Evolutionary conservation across 2,888 invertebrate genomes (phyloP).

Genomic region (Caenorhabditis parvicauda): DNA sequence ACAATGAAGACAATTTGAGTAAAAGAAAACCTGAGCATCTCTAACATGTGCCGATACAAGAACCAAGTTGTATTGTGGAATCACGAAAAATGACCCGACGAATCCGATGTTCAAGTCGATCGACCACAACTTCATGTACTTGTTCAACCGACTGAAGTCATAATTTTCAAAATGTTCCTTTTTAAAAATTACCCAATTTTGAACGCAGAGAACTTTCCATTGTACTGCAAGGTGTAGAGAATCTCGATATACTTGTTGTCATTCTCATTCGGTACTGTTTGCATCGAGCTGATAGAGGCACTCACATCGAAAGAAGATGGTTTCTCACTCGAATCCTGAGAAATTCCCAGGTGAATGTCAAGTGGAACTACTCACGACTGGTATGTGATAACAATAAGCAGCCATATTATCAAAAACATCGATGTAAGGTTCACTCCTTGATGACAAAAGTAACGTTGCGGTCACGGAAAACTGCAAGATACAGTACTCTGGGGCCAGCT

Average conservation of each 20-base stretch:
- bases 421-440: slow-evolving; percentile 39
- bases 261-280: slow-evolving; percentile 20
- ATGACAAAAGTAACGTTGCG: slow-evolving; percentile 31
- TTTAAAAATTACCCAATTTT: slow-evolving; percentile 37
- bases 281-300: slow-evolving; percentile 29
- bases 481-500: slow-evolving; percentile 40
- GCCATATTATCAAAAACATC: slow-evolving; percentile 46
- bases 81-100: slow-evolving; percentile 20
- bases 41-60: slow-evolving; percentile 30
- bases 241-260: slow-evolving; percentile 31
- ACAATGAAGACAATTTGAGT: not conserved
- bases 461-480: slow-evolving; percentile 37
- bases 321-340: too few species aligned
- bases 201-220: slow-evolving; percentile 38
- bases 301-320: slow-evolving; percentile 32
- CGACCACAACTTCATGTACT: slow-evolving; percentile 28
- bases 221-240: slow-evolving; percentile 39
- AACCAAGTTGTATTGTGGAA: slow-evolving; percentile 27
- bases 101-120: slow-evolving; percentile 28
- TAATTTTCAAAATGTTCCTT: not conserved
- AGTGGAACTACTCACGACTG: slow-evolving; percentile 26
- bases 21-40: slow-evolving; percentile 5
- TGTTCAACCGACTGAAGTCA: slow-evolving; percentile 22
- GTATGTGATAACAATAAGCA: slow-evolving; percentile 44
- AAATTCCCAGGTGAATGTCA: not conserved